A percentile compares a stretch with the other conserved stretches of the same genome.
These are phyloP conservation scores for Eriocheir sinensis DNA, from an alignment of 1,140 invertebrate genomes.

Conservation along the genomic window DNA sequence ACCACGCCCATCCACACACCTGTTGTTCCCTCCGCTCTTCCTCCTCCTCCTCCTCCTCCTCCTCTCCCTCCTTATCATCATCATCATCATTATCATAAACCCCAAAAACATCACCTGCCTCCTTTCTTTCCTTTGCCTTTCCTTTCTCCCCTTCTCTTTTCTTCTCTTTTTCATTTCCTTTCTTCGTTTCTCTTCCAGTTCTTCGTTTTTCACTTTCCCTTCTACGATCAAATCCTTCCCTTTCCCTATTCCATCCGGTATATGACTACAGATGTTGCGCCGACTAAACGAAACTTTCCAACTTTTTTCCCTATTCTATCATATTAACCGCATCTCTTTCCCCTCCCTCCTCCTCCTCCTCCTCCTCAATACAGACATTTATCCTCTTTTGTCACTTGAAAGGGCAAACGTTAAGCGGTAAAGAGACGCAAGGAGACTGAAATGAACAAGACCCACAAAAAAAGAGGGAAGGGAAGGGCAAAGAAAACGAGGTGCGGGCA, in stretches of 20 bases:
- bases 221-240: not conserved
- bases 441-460: conserved; percentile 23
- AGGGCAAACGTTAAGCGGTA: not conserved
- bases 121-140: not conserved
- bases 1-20: not conserved
- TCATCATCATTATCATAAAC: not conserved
- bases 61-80: too few species aligned
- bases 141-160: not conserved
- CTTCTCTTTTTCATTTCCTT: not conserved
- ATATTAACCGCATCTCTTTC: not conserved
- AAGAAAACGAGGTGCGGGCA: not conserved
- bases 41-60: not conserved
- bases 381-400: not conserved
- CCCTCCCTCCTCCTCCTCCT: not conserved
- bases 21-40: not conserved
- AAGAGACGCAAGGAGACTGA: not conserved
- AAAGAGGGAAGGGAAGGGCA: not conserved
- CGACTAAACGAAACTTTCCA: too few species aligned
- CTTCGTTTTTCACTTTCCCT: not conserved
- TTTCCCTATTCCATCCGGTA: not conserved
- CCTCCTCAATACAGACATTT: not conserved
- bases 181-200: not conserved
- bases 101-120: not conserved
- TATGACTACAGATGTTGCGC: too few species aligned
- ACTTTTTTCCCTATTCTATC: too few species aligned